Conservation (phyloP, 2,888 invertebrate genomes). For the Pyrgus malvae region DNA sequence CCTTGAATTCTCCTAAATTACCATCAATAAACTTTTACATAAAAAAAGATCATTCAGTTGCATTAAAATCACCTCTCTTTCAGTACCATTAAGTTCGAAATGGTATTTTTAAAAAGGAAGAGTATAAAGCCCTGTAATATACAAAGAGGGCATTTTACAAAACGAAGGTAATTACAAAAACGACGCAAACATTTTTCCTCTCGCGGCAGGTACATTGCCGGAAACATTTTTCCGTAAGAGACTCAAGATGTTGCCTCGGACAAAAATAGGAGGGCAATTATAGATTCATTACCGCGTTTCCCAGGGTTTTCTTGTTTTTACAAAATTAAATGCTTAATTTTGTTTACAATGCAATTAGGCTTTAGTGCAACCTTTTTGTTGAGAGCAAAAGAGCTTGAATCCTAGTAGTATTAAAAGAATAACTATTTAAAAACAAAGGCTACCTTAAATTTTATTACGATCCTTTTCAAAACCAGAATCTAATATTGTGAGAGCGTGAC, state of each 20-base stretch:
- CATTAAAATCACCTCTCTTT: no score
- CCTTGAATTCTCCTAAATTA: no score
- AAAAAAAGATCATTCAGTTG: no score
- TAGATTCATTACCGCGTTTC: slow-evolving; percentile 31
- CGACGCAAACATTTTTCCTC: slow-evolving; percentile 26
- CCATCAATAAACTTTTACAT: no score
- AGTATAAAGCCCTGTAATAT: slow-evolving; percentile 5
- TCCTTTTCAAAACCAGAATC: no score
- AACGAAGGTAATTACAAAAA: slow-evolving; percentile 34
- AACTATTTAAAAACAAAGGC: no score
- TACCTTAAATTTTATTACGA: no score
- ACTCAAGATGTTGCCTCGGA: slow-evolving; percentile 31
- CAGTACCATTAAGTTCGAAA: not conserved
- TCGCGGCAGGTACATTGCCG: slow-evolving; percentile 16
- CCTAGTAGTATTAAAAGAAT: no score
- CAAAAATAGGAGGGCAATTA: slow-evolving; percentile 34
- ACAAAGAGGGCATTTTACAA: slow-evolving; percentile 29
- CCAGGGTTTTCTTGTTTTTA: not conserved
- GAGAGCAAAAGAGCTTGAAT: no score
- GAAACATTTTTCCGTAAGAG: slow-evolving; percentile 29
- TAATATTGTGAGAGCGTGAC: no score
- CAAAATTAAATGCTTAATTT: not conserved
- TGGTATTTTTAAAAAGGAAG: not conserved
- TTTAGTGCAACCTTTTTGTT: not conserved
- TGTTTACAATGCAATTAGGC: not conserved